These are phyloP conservation scores for Tychaedon coryphoeus DNA, from an alignment of 2,113 vertebrate species.

Conservation along the genomic window DNA sequence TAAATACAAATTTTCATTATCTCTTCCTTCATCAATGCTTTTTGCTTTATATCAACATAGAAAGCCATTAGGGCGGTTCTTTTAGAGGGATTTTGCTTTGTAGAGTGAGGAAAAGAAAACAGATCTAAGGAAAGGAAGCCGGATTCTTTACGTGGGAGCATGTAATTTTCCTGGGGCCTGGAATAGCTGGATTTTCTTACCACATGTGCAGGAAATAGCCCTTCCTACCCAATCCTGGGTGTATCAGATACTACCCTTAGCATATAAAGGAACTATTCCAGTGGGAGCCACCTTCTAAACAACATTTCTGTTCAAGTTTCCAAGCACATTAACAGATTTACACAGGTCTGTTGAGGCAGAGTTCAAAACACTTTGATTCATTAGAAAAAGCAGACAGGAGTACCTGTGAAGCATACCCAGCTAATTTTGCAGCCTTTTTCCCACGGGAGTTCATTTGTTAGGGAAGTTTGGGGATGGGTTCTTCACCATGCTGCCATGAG, in stretches of 20 bases:
- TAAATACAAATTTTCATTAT: not conserved
- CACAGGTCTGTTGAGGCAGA: not conserved
- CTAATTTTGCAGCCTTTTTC: not conserved
- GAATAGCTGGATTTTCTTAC: constrained; percentile 52
- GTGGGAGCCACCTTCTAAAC: not conserved
- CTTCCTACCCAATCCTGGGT: constrained; percentile 23
- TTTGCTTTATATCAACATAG: not conserved
- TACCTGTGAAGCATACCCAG: not conserved
- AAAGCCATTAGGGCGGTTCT: not conserved
- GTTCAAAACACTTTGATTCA: not conserved
- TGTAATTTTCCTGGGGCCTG: constrained; percentile 18
- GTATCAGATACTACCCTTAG: constrained; percentile 5
- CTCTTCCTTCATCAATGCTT: not conserved
- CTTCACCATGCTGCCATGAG: not conserved
- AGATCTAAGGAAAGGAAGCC: constrained; percentile 38
- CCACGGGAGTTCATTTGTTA: not conserved
- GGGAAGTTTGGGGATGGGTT: not conserved
- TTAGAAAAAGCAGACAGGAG: not conserved
- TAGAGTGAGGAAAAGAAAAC: not conserved
- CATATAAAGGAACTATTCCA: not conserved
- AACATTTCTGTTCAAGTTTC: not conserved
- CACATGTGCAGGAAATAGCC: constrained; percentile 51
- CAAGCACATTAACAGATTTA: not conserved
- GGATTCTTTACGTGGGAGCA: constrained; percentile 18
- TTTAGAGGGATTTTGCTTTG: not conserved